Base-by-base conservation (phyloP, 1,140 invertebrate species). In the Sarcophaga peregrina region DNA sequence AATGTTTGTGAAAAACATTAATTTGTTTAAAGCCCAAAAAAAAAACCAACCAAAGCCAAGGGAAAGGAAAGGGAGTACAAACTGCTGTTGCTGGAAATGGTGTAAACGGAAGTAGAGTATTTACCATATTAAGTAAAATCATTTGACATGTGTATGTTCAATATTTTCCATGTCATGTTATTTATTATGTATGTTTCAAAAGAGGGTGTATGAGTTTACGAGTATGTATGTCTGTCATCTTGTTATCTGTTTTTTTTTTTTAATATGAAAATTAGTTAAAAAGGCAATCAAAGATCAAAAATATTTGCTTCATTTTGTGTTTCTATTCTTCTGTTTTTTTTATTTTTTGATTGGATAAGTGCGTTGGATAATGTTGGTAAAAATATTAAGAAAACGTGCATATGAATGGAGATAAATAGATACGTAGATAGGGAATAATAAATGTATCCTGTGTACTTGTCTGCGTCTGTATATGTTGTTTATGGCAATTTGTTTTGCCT, bases 231-330 rank as follows among this genome's bases (percentile, higher is more conserved):
- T 37, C 20, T 62, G 6, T 62, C 17, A 45, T 13, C 17, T 46
- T 46, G 54, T 47, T 72, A 47, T 62, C 48, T 62, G 11, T 7
- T 13, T 50, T 13, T 81, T 62, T 62, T 76, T n/a, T 47, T 46
- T 68, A 37, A 81, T 62, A 47, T 73, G 81, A 72, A 82, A 82
- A 82, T 82, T 73, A 82, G 81, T 74, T 73, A 82, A 82, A 82
- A 82, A 82, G 81, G 45, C 47, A 82, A 82, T 82, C 81, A 82
- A 74, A 58, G 78, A 50, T 46, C 47, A 68, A 68, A 68, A 17
- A 68, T 20, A 68, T 68, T 37, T 37, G 25, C 25, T 37, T 37
- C 25, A 4, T 37, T 37, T 37, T 37, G 4, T 37, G 25, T 37
- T 37, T 37, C 25, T 37, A 2, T 37, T 52, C 50, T 52, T 52